Evolutionary conservation across 2,113 vertebrate genomes (phyloP).

Genomic region (Crotalus helleri): DNA sequence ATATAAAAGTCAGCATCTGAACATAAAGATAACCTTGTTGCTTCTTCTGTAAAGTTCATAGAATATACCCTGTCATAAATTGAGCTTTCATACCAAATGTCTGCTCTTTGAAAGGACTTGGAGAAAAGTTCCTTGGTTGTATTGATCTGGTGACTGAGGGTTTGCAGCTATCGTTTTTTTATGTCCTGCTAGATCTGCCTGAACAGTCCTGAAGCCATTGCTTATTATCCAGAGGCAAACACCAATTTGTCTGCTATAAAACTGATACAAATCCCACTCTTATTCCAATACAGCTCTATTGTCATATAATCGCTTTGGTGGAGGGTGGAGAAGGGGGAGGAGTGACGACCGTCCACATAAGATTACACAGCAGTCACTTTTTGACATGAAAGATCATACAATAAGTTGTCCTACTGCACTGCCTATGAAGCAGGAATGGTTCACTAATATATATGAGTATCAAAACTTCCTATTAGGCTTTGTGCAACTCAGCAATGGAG

Average conservation of each 20-base stretch:
- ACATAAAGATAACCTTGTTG: background rate
- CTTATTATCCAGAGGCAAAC: slow-evolving; percentile 7
- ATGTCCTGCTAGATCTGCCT: background rate
- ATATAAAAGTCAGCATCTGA: slow-evolving; percentile 11
- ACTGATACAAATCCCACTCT: slow-evolving; percentile 18
- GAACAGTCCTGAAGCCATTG: background rate
- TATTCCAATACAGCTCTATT: slow-evolving; percentile 34
- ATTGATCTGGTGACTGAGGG: slow-evolving; percentile 5
- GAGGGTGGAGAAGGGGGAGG: slow-evolving; percentile 33
- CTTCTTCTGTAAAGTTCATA: slow-evolving; percentile 22
- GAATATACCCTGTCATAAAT: slow-evolving; percentile 25
- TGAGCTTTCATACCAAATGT: slow-evolving; percentile 1
- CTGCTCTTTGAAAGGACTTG: slow-evolving; percentile 34
- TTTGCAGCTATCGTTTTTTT: slow-evolving; percentile 14
- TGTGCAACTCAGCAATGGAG: slow-evolving; percentile 51
- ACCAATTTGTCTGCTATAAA: slow-evolving; percentile 7
- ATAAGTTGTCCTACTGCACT: slow-evolving; percentile 68
- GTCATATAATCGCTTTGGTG: slow-evolving; percentile 36
- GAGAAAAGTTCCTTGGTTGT: slow-evolving; percentile 53
- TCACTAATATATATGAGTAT: slow-evolving; percentile 70
- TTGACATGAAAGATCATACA: slow-evolving; percentile 71
- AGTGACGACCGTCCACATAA: slow-evolving; percentile 45
- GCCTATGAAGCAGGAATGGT: slow-evolving; percentile 69
- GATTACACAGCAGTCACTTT: slow-evolving; percentile 59
- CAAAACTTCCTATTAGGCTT: slow-evolving; percentile 67